Base-by-base conservation (phyloP, 2,797 vertebrate genomes). In the Chaunax sp. region DNA sequence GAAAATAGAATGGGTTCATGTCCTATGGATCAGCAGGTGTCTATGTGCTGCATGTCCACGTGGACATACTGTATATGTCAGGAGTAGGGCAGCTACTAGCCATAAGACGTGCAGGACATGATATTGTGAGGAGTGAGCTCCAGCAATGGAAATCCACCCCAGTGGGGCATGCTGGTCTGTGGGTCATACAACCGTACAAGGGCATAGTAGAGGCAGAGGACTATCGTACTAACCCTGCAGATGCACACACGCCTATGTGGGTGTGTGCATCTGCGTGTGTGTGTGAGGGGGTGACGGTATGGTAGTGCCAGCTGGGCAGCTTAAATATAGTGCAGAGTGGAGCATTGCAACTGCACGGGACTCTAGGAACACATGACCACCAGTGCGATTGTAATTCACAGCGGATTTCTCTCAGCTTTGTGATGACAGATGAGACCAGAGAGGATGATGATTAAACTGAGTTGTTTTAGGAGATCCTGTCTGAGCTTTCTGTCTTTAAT, bases 131-230 rank as follows among this genome's bases (percentile, higher is more conserved):
- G 84, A 78, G 63, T 68, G 74, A 81, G 68, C 77, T 86, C 85
- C 84, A 78, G 82, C 86, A 91, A 89, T 90, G 89, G 89, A 89
- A 90, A 88, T 66, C 72, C 16, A 79, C 74, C 78, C 84, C 78
- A 50, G 81, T 47, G 49, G 73, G 75, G 82, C 85, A 84, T 76
- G 78, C 71, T 86, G 81, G 75, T 86, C 76, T 87, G 83, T 85
- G 86, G 87, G 88, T 92, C 89, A 90, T 61, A 83, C 88, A 69
- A 71, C 90, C 92, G 62, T 91, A 92, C 81, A 93, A 92, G 91
- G 90, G 54, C 87, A 93, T 78, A 69, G 76, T 38, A 20, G 77
- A 87, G 83, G 83, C 80, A 82, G 81, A 79, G 84, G 81, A 71
- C 68, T 61, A 41, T 81, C 80, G 76, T 82, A 77, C 78, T 68